phyloP scores from a whole-genome alignment of 2,113 vertebrate genomes.

The Hemichromis elongatus region DNA sequence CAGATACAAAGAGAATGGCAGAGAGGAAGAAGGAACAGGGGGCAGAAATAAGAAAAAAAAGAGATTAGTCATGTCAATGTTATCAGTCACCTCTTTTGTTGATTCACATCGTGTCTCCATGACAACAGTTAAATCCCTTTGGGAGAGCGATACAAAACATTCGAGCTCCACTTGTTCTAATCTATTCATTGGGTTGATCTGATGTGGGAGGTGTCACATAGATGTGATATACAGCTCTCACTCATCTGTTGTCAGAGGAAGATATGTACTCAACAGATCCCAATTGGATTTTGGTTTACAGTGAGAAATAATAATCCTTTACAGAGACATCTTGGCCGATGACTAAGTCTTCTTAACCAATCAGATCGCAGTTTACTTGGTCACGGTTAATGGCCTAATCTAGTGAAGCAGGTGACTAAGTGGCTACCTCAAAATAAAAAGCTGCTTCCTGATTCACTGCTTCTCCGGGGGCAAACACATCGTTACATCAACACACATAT shows the following conservation, averaged over 20 bases:
- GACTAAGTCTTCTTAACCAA: slow-evolving; percentile 14
- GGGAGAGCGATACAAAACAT: slow-evolving; percentile 40
- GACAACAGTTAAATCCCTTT: slow-evolving; percentile 65
- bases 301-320: neutral
- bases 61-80: slow-evolving; percentile 79
- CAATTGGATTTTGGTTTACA: neutral
- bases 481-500: slow-evolving; percentile 24
- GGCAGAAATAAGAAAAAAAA: slow-evolving; percentile 66
- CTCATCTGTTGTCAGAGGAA: neutral
- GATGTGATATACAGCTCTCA: slow-evolving; percentile 14
- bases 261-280: slow-evolving; percentile 2
- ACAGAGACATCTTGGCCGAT: neutral
- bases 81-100: slow-evolving; percentile 81
- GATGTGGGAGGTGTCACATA: slow-evolving; percentile 32
- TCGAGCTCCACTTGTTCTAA: slow-evolving; percentile 44
- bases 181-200: slow-evolving; percentile 51
- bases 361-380: slow-evolving; percentile 8
- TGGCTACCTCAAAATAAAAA: slow-evolving; percentile 7
- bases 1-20: slow-evolving; percentile 58
- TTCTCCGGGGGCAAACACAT: slow-evolving; percentile 29
- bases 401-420: slow-evolving; percentile 44
- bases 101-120: slow-evolving; percentile 65
- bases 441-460: slow-evolving; percentile 2
- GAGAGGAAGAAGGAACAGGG: slow-evolving; percentile 41
- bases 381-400: neutral